A percentile compares a stretch with the other conserved stretches of the same genome.
These are phyloP conservation scores for Urosaurus nigricauda DNA, from an alignment of 2,797 vertebrate genomes.

Conservation along the genomic window DNA sequence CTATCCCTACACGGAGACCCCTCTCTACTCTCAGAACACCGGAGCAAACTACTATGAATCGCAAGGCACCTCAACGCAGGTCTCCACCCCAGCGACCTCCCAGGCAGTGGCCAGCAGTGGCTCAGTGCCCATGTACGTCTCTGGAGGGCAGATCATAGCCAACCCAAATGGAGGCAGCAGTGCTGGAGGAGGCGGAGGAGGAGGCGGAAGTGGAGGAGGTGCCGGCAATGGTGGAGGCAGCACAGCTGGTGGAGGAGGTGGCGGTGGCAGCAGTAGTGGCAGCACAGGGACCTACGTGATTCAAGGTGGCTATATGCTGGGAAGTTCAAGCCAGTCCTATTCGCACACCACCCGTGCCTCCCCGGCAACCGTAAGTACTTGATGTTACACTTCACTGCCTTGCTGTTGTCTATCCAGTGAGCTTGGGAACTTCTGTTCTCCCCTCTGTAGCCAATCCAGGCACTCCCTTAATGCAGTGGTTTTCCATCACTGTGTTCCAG, in stretches of 20 bases:
- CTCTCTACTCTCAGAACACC: slow-evolving; percentile 86
- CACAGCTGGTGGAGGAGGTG: slow-evolving; percentile 77
- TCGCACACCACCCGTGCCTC: slow-evolving; percentile 92
- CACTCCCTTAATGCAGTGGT: not conserved
- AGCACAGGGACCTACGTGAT: slow-evolving; percentile 84
- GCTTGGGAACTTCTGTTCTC: not conserved
- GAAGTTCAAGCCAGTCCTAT: slow-evolving; percentile 86
- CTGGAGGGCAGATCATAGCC: slow-evolving; percentile 86
- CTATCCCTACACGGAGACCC: slow-evolving; percentile 88
- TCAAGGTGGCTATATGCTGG: slow-evolving; percentile 88
- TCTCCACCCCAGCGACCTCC: slow-evolving; percentile 83
- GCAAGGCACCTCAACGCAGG: slow-evolving; percentile 84
- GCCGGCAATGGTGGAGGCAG: slow-evolving; percentile 71
- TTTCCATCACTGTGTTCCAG: not conserved
- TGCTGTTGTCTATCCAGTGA: not conserved
- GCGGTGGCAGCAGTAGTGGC: slow-evolving; percentile 63
- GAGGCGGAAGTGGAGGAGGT: slow-evolving; percentile 73
- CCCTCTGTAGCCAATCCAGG: not conserved
- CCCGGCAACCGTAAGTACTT: slow-evolving; percentile 89
- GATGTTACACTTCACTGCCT: too few relatives aligned
- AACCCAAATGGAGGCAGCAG: slow-evolving; percentile 77
- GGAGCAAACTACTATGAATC: slow-evolving; percentile 88
- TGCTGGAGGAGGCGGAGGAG: slow-evolving; percentile 75
- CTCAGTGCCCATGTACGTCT: slow-evolving; percentile 92
- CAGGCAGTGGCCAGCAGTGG: slow-evolving; percentile 83